phyloP scores from a whole-genome alignment of 1,140 invertebrate genomes.

The Neelides sp. region DNA sequence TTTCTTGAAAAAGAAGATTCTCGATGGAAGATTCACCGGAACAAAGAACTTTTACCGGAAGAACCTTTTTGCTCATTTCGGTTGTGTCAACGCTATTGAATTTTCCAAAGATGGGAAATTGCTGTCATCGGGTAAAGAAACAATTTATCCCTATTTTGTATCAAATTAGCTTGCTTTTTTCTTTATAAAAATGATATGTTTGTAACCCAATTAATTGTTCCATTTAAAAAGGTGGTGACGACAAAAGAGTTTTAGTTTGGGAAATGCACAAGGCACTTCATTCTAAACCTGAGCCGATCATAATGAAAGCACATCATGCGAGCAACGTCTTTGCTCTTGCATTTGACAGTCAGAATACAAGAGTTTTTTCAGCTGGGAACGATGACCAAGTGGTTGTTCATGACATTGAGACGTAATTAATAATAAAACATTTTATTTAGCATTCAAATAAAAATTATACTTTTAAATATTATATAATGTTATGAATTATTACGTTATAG shows the following conservation, averaged over 20 bases:
- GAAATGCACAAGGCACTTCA: constrained; percentile 63
- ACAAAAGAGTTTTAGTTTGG: constrained; percentile 78
- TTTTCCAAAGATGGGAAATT: constrained; percentile 76
- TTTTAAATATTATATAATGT: constrained; percentile 21
- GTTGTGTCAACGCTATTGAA: constrained; percentile 92
- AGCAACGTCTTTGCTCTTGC: constrained; percentile 89
- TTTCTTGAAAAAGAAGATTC: constrained; percentile 50
- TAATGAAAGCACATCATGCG: constrained; percentile 68
- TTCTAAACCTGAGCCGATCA: constrained; percentile 42
- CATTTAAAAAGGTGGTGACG: constrained; percentile 63
- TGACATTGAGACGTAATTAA: constrained; percentile 58
- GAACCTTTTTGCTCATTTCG: constrained; percentile 77
- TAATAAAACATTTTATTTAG: constrained; percentile 13
- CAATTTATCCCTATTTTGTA: neutral
- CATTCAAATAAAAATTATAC: constrained; percentile 5
- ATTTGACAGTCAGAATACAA: constrained; percentile 62
- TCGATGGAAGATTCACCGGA: constrained; percentile 43
- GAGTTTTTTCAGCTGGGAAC: constrained; percentile 84
- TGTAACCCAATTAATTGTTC: neutral
- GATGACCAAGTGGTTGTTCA: constrained; percentile 87
- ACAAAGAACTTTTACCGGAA: constrained; percentile 58
- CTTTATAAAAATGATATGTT: neutral
- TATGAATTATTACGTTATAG: constrained; percentile 45
- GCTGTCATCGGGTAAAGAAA: constrained; percentile 64
- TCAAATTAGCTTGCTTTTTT: neutral